These are phyloP conservation scores for Chiloscyllium plagiosum DNA, from an alignment of 2,113 vertebrate genomes.

Conservation along the genomic window DNA sequence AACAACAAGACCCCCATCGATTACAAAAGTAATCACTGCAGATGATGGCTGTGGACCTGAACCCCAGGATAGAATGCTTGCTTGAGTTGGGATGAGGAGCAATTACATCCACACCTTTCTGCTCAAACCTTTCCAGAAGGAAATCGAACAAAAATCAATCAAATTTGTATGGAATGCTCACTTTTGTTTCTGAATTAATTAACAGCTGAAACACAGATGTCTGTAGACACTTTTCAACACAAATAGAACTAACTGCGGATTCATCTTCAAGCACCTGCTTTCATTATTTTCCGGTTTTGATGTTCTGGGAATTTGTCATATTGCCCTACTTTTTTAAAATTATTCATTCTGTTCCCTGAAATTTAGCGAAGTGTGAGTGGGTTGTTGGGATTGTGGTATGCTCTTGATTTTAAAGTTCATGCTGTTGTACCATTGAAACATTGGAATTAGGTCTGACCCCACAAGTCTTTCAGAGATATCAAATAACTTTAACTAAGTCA, in stretches of 20 bases:
- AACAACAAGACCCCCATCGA: neutral
- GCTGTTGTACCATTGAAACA: neutral
- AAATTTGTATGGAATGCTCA: neutral
- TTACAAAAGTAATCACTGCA: neutral
- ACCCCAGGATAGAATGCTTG: neutral
- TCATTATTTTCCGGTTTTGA: neutral
- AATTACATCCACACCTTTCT: neutral
- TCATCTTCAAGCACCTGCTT: slow-evolving; percentile 1
- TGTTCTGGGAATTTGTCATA: neutral
- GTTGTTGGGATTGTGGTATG: neutral
- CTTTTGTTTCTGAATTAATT: neutral
- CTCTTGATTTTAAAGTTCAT: neutral
- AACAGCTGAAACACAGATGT: neutral
- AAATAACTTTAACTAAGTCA: neutral
- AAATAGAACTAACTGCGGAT: neutral
- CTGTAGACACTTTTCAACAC: neutral
- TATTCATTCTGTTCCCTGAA: neutral
- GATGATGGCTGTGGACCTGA: neutral
- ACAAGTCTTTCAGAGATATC: neutral
- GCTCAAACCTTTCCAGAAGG: neutral
- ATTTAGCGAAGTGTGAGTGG: neutral
- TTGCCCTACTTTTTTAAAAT: neutral
- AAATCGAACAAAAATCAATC: neutral
- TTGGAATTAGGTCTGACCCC: neutral
- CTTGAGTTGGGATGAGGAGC: neutral